Percentiles rank a stretch among this genome's conserved stretches.
Evolutionary conservation across 53 echinoderm and acorn worm species (phyloP).

Genomic region (Hippasteria phrygiana): DNA sequence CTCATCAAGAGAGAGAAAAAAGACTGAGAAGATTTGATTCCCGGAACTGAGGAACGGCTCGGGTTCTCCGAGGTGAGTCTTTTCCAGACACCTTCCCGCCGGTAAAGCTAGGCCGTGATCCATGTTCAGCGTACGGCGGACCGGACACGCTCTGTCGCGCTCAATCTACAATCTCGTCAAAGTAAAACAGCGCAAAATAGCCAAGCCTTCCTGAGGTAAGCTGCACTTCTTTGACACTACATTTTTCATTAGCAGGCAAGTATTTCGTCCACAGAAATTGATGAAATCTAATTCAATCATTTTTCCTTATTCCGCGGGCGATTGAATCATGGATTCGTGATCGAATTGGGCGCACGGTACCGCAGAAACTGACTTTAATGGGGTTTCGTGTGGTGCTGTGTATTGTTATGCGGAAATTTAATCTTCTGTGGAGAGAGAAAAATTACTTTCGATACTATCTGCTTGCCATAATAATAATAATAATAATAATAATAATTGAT

Average conservation of each 20-base stretch:
- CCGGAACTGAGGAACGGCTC: constrained; percentile 8
- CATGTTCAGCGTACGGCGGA: neutral
- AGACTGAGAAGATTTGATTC: neutral
- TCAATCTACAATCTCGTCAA: neutral
- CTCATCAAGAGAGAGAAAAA: neutral
- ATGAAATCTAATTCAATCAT: constrained; percentile 43
- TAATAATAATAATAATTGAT: no score
- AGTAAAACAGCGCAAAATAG: neutral
- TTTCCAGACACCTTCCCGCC: constrained; percentile 23
- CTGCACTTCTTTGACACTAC: constrained; percentile 46
- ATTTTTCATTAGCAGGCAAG: constrained; percentile 22
- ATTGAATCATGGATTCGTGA: neutral
- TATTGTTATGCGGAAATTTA: no score
- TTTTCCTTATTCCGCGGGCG: neutral
- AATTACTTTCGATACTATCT: no score
- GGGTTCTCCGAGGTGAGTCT: neutral
- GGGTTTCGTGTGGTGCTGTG: no score
- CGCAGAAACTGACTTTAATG: no score
- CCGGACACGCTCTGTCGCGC: constrained; percentile 29
- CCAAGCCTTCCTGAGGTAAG: constrained; percentile 13
- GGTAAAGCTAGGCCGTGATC: neutral
- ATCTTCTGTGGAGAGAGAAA: no score
- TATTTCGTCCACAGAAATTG: constrained; percentile 32
- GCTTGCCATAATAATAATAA: no score
- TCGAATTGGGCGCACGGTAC: no score